Base-by-base conservation (phyloP, 2,888 invertebrate genomes). In the Labia minor region DNA sequence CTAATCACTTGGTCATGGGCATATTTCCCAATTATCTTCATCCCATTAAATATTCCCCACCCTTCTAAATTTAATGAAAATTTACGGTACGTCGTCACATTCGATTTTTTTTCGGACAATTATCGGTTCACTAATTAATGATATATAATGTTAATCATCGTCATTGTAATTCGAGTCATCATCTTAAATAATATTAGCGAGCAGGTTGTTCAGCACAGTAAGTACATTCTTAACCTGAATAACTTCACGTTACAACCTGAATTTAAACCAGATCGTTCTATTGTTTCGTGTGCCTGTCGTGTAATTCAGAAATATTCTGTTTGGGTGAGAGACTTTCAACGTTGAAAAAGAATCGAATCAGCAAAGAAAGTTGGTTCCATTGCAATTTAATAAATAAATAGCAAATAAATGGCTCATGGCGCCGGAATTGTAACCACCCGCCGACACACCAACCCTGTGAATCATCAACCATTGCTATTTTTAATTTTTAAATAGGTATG, bases 191-290 rank as follows among this genome's bases (percentile, higher is more conserved):
- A 26, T 26, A 26, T 26, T 26, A 6, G 3, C 26, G 26, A 26
- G 26, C 26, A 26, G 8, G 4, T 26, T 26, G 26, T 26, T 26
- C 26, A 26, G 26, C 8, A 26, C 26, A 26, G 26, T 26, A 26
- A 26, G 26, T 26, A 26, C 26, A 49, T 49, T 49, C 49, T 49
- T 49, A 49, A 16, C 49, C 49, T 49, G 49, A 49, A 49, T 49
- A 49, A 49, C 49, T n/a, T 4, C 49, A 49, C 49, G 49, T 49
- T 49, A 49, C 49, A 49, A 49, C 49, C 49, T 49, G 49, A 49
- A 49, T 49, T 49, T 49, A 49, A 49, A 10, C 49, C n/a, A 49
- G 49, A 49, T 14, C 49, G 16, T 11, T 33, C 49, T 49, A 49
- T 49, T 49, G 49, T 49, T 11, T 26, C 26, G 26, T 26, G 3